These are phyloP conservation scores for Vulpes lagopus DNA, from an alignment of 2,113 vertebrate species.

Conservation along the genomic window DNA sequence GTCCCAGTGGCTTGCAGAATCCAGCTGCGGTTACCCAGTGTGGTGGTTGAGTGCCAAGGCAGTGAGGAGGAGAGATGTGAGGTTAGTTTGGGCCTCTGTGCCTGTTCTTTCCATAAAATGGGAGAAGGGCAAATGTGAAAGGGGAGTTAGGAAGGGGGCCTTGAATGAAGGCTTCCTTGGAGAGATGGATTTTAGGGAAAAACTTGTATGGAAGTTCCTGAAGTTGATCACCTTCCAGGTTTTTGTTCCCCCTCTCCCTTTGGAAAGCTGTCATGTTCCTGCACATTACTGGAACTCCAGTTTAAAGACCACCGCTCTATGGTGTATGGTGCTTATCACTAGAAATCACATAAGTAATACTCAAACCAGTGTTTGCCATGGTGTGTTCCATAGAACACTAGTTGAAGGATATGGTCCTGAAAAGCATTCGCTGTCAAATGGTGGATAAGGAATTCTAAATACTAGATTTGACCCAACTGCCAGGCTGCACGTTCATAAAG, in stretches of 20 bases:
- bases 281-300: background rate
- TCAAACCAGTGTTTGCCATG: background rate
- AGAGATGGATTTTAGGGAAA: background rate
- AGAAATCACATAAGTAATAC: background rate
- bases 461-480: background rate
- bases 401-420: background rate
- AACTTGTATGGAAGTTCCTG: background rate
- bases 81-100: background rate
- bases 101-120: background rate
- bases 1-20: background rate
- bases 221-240: background rate
- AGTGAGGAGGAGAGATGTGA: background rate
- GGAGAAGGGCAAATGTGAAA: background rate
- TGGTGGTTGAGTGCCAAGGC: background rate
- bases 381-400: background rate
- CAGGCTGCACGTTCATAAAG: background rate
- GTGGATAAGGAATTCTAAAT: background rate
- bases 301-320: background rate
- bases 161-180: background rate
- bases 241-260: background rate
- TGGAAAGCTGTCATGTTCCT: background rate
- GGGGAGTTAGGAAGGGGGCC: background rate
- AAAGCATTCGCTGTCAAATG: background rate
- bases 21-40: background rate
- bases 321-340: background rate